Evolutionary conservation across 2,797 vertebrate species (phyloP).

Genomic region (Remorina albescens): DNA sequence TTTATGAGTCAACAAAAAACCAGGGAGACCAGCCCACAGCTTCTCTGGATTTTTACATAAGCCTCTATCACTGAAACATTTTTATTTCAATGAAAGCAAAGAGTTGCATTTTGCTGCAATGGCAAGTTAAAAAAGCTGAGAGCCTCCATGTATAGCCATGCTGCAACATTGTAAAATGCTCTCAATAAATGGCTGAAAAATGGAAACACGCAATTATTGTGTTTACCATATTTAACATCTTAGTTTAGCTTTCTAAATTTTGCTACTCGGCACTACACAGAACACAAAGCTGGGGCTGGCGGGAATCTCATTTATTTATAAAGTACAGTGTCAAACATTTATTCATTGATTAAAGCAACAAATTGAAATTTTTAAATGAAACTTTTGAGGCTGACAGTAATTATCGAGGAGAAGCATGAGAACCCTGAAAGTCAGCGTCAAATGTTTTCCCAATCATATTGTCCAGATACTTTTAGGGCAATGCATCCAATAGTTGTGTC

Average conservation of each 20-base stretch:
- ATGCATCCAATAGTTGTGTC: not conserved
- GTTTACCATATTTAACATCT: not conserved
- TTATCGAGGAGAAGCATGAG: not conserved
- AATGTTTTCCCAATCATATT: not conserved
- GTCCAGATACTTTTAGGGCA: not conserved
- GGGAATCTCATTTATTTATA: not conserved
- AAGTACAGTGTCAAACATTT: not conserved
- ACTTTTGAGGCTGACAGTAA: not conserved
- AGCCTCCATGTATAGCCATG: not conserved
- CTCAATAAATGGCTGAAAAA: not conserved
- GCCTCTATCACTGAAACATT: constrained; percentile 8
- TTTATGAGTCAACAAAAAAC: constrained; percentile 50
- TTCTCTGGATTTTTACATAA: constrained; percentile 27
- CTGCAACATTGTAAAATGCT: not conserved
- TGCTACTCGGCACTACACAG: not conserved
- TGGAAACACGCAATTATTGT: not conserved
- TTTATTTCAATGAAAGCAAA: constrained; percentile 17
- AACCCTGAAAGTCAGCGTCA: not conserved
- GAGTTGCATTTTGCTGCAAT: constrained; percentile 2
- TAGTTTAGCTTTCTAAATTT: not conserved
- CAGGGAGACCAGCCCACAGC: constrained; percentile 31
- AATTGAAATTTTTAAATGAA: not conserved
- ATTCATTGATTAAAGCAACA: not conserved
- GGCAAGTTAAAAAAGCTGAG: constrained; percentile 1
- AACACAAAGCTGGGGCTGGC: not conserved